Percentiles rank a stretch among this genome's conserved stretches.
Conservation (phyloP, 2,888 invertebrate species). For the Phyllotreta striolata region DNA sequence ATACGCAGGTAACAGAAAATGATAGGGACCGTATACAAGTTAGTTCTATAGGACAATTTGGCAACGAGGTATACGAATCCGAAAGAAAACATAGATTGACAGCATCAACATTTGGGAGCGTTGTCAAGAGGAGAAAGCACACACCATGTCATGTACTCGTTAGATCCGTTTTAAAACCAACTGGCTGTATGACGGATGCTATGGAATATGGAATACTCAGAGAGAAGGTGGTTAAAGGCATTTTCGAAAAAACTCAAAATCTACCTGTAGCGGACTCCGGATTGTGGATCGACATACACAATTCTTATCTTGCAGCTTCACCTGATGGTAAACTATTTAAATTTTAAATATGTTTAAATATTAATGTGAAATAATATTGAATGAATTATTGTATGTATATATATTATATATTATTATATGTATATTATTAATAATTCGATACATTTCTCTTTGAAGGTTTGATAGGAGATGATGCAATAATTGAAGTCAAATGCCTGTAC, state of each 20-base stretch:
- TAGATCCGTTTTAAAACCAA: conserved; percentile 13
- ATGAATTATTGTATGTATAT: neutral
- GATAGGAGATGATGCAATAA: conserved; percentile 1
- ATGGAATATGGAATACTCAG: conserved; percentile 35
- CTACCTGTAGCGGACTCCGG: conserved; percentile 8
- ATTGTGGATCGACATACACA: conserved; percentile 11
- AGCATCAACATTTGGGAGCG: conserved; percentile 35
- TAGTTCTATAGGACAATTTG: conserved; percentile 32
- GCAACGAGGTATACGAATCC: conserved; percentile 23
- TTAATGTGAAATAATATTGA: conserved; percentile 1
- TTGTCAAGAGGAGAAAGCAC: conserved; percentile 30
- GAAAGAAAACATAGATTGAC: conserved; percentile 31
- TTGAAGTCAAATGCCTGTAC: conserved; percentile 17
- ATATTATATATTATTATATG: neutral
- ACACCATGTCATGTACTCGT: conserved; percentile 32
- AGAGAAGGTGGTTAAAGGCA: conserved; percentile 25
- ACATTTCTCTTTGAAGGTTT: conserved; percentile 16
- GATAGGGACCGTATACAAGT: conserved; percentile 5
- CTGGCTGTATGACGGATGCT: conserved; percentile 27
- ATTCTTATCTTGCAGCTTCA: conserved; percentile 4
- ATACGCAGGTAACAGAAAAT: conserved; percentile 4
- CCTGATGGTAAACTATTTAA: too few relatives aligned
- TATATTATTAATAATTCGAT: neutral
- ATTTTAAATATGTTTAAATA: too few relatives aligned
- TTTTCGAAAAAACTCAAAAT: conserved; percentile 5